Base-by-base conservation (phyloP, 2,797 vertebrate genomes). In the Sciaenops ocellatus region DNA sequence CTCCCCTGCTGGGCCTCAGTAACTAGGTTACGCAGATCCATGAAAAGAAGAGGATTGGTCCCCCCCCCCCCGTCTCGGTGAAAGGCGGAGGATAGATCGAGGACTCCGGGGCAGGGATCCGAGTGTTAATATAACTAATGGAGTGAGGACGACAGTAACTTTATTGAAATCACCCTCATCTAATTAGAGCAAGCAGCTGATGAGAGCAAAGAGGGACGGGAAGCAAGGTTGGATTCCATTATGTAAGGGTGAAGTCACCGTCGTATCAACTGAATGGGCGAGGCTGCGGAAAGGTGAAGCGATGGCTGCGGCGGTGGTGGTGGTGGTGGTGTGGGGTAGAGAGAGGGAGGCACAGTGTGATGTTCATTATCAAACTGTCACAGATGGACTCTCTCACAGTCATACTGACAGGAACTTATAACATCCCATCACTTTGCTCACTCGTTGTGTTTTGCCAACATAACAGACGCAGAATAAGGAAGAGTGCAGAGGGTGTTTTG, bases 71-170 rank as follows among this genome's bases (percentile, higher is more conserved):
- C n/a, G n/a, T n/a, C n/a, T n/a, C n/a, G 54, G 76, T 87, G 85
- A 91, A 91, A 90, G 78, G 75, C 71, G 30, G 70, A 68, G 87
- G 86, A 89, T 30, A 82, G 89, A 91, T 83, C 50, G 91, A 90
- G 48, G 68, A 83, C 90, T 88, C 50, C 73, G 8, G 88, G 87
- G 70, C 85, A 87, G 87, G 79, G 90, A 91, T 89, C 85, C 3
- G 77, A 90, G 89, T 90, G 93, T 92, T 93, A 94, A 94, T 95
- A 92, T 88, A 91, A 91, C 89, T 93, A 95, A 94, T 94, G 93
- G 92, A 93, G 92, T 91, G 89, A 90, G 89, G 89, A 90, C 71
- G 80, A 89, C 82, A 76, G 85, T 90, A 90, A 90, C 89, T 92
- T 93, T 93, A 93, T 94, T 92, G 91, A 93, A 92, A 91, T 91